Conservation (phyloP, 1,140 invertebrate species). For the Megalonaias nervosa region DNA sequence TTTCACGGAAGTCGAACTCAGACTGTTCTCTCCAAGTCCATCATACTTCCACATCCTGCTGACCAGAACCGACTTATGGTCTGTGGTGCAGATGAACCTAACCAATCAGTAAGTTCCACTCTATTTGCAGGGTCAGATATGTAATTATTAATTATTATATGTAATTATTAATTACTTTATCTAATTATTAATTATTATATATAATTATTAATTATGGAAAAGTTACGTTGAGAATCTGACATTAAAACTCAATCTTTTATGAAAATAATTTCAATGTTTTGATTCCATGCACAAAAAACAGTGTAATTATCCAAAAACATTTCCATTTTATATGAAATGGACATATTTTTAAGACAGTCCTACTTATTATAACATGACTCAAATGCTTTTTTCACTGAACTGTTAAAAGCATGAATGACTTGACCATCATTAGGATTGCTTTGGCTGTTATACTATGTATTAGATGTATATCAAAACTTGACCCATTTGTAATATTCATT, state of each 20-base stretch:
- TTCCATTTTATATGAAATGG: too few species aligned
- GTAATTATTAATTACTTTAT: too few species aligned
- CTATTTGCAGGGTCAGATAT: not conserved
- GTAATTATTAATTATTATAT: not conserved
- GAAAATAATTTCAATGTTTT: not conserved
- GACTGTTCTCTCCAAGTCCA: slow-evolving; percentile 77
- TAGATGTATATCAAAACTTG: too few species aligned
- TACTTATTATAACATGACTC: too few species aligned
- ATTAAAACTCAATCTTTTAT: not conserved
- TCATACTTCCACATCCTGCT: slow-evolving; percentile 73
- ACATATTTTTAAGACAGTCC: too few species aligned
- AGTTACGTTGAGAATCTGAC: not conserved
- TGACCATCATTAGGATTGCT: too few species aligned
- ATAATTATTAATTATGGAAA: not conserved
- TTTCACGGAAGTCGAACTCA: slow-evolving; percentile 78
- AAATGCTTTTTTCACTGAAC: too few species aligned
- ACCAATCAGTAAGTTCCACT: slow-evolving; percentile 59
- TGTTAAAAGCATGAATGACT: too few species aligned
- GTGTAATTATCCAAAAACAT: too few species aligned
- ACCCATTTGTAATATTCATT: too few species aligned
- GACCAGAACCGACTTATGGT: slow-evolving; percentile 72
- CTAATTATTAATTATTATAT: not conserved
- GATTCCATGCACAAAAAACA: too few species aligned
- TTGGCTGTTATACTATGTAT: too few species aligned
- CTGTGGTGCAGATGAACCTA: slow-evolving; percentile 70